Conservation (phyloP, 2,797 vertebrate species). For the Microchirus variegatus region DNA sequence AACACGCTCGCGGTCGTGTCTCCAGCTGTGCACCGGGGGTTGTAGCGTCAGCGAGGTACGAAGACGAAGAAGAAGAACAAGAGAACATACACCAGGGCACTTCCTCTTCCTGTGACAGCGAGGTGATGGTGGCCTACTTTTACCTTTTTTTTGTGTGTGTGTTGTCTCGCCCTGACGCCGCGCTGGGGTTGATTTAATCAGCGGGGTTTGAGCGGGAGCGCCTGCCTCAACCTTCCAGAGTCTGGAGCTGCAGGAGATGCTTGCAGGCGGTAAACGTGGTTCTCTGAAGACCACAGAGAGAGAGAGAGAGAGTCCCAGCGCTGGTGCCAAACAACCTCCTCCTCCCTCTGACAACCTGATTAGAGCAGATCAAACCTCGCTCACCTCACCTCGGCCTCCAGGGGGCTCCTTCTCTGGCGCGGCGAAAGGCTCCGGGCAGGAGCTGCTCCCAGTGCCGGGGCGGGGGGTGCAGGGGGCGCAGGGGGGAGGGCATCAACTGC, state of each 20-base stretch:
- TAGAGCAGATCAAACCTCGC: conserved; percentile 36
- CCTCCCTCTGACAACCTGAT: conserved; percentile 39
- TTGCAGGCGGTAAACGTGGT: conserved; percentile 53
- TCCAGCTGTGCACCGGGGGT: conserved; percentile 61
- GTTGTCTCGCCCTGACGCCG: conserved; percentile 51
- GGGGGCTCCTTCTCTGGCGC: conserved; percentile 33
- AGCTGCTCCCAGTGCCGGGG: not conserved
- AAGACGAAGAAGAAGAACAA: conserved; percentile 35
- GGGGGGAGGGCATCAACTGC: conserved; percentile 1
- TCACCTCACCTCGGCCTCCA: conserved; percentile 43
- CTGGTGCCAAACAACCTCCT: conserved; percentile 50
- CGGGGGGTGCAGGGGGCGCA: too few species aligned
- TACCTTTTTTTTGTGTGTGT: conserved; percentile 34
- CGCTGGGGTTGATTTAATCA: conserved; percentile 75
- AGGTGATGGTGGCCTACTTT: conserved; percentile 81
- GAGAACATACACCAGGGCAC: conserved; percentile 64
- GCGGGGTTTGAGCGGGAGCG: conserved; percentile 36
- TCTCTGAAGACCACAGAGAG: conserved; percentile 53
- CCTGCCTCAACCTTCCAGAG: conserved; percentile 49
- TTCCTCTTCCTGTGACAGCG: conserved; percentile 79
- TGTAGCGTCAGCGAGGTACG: conserved; percentile 49
- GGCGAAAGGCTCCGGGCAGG: not conserved
- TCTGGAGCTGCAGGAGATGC: conserved; percentile 44
- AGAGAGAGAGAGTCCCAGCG: conserved; percentile 30
- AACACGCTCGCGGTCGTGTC: conserved; percentile 35